Evolutionary conservation across 2,888 invertebrate species (phyloP).

Genomic region (Agrotis clavis): DNA sequence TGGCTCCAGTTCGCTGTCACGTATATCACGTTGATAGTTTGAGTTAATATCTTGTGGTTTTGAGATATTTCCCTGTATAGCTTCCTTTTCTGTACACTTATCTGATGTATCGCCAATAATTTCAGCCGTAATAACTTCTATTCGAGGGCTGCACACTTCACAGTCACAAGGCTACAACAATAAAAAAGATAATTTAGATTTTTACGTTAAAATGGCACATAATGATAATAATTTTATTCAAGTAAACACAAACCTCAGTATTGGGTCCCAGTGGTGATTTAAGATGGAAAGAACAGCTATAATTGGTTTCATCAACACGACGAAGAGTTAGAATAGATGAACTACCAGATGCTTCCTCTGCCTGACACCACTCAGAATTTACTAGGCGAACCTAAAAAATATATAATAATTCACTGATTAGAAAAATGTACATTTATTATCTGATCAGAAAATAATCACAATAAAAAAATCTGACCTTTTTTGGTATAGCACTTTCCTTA

Average conservation of each 20-base stretch:
- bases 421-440: too few species aligned
- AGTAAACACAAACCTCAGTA: conserved; percentile 2
- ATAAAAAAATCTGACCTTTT: too few species aligned
- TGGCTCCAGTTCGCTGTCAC: not conserved
- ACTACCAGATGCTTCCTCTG: not conserved
- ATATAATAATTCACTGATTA: too few species aligned
- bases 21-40: not conserved
- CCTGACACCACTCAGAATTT: conserved; percentile 1
- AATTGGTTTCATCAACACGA: too few species aligned
- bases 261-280: not conserved
- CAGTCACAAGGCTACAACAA: too few species aligned
- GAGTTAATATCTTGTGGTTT: not conserved
- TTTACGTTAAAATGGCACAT: not conserved
- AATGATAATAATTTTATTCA: not conserved
- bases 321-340: not conserved
- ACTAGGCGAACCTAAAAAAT: not conserved
- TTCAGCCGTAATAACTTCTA: not conserved
- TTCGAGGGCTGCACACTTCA: not conserved
- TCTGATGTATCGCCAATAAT: not conserved
- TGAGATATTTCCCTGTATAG: too few species aligned
- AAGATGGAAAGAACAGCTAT: not conserved
- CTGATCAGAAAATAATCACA: too few species aligned
- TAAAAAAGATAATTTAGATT: not conserved
- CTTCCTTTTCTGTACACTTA: not conserved
- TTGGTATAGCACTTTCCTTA: too few species aligned